Evolutionary conservation across 1,140 invertebrate species (phyloP), one percentile per base, ranked within the genome.

Genomic region (Panonychus citri): DNA sequence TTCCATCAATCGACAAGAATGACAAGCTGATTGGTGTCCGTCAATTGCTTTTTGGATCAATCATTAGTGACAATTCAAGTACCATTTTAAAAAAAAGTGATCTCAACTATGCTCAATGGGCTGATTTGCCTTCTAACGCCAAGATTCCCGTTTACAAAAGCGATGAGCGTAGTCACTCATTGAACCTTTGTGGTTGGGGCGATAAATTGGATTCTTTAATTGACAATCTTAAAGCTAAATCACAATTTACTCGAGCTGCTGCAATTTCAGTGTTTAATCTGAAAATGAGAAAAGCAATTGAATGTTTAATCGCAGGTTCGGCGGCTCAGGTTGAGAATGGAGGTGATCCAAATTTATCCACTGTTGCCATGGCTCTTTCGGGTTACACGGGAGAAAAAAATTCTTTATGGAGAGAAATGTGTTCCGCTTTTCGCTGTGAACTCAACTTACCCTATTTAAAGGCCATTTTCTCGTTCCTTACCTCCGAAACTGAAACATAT

Each of bases 181-280:
- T 54, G 3, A 10, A 25, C 12, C 19, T 55, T 17, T 55, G 54
- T 46, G 54, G 42, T 3, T 55, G 54, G 54, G 19, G 34, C 10
- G 19, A 39, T 10, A 34, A 55, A n/a, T 5, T 43, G 3, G 54
- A 55, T 24, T 17, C 17, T 10, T 5, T 19, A 10, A 55, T 55
- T 43, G 24, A 42, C 13, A 55, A 42, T 13, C 51, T 60, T 7
- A 24, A 58, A 10, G 8, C 39, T 19, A 19, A 17, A 57, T 63
- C 70, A 56, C 67, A 71, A 62, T 83, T 79, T 69, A 79, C 85
- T 40, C 76, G 86, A 67, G 86, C 86, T 27, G 85, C 88, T 10
- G 84, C 88, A 30, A 81, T 94, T 46, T 81, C 85, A 42, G 78
- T 90, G 46, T 94, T 94, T 67, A 84, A 88, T 71, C 71, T 93